A percentile compares a stretch with the other conserved stretches of the same genome.
phyloP scores from a whole-genome alignment of 2,888 invertebrate species.

The Cerastis leucographa region DNA sequence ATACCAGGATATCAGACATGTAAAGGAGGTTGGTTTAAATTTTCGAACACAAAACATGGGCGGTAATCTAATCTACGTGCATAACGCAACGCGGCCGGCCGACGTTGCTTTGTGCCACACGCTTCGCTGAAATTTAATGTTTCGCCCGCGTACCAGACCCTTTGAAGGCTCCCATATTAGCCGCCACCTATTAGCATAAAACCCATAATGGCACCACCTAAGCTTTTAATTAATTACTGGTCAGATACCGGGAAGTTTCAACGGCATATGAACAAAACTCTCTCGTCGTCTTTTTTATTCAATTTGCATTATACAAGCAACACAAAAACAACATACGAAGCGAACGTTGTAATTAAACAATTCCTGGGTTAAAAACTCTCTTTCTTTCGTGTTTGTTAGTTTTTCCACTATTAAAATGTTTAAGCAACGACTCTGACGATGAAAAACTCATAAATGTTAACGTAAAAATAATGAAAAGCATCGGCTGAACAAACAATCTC shows the following conservation, averaged over 20 bases:
- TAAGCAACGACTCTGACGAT: slow-evolving; percentile 65
- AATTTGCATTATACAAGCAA: slow-evolving; percentile 76
- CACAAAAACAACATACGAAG: slow-evolving; percentile 60
- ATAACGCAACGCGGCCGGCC: slow-evolving; percentile 65
- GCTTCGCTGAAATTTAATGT: slow-evolving; percentile 84
- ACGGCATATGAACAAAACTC: slow-evolving; percentile 71
- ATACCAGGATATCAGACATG: slow-evolving; percentile 54
- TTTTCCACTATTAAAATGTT: slow-evolving; percentile 65
- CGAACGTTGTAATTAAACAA: slow-evolving; percentile 71
- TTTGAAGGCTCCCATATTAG: slow-evolving; percentile 87
- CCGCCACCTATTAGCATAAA: slow-evolving; percentile 87
- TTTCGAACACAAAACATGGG: slow-evolving; percentile 67
- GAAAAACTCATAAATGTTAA: slow-evolving; percentile 87
- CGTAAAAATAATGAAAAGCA: slow-evolving; percentile 82
- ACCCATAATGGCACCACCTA: slow-evolving; percentile 85
- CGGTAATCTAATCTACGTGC: slow-evolving; percentile 78
- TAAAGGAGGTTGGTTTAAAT: slow-evolving; percentile 50
- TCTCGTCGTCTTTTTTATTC: slow-evolving; percentile 74
- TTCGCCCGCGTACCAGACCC: slow-evolving; percentile 78
- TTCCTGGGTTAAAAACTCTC: slow-evolving; percentile 61
- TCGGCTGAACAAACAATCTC: slow-evolving; percentile 87
- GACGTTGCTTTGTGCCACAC: slow-evolving; percentile 75
- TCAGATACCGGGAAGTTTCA: slow-evolving; percentile 78
- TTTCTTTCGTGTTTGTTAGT: slow-evolving; percentile 54
- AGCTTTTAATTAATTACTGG: slow-evolving; percentile 89